Percentiles rank a stretch among this genome's conserved stretches.
Conservation (phyloP, 2,888 invertebrate genomes). For the Lasioglossum figueresi region DNA sequence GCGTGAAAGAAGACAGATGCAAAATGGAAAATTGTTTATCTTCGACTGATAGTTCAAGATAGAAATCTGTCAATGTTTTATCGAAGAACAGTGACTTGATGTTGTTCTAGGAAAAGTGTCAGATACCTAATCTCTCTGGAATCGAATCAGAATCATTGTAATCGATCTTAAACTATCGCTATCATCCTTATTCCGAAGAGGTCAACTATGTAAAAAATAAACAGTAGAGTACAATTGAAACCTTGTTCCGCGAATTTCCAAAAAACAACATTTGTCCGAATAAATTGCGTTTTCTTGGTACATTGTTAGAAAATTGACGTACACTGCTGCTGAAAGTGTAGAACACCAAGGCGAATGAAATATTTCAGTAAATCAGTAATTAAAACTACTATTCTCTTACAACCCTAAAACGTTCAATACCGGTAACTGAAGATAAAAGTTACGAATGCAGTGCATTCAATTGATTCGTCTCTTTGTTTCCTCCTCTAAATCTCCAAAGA, state of each 20-base stretch:
- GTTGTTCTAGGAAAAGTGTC: not conserved
- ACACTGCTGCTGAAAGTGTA: not conserved
- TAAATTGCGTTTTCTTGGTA: no score
- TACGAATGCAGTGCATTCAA: no score
- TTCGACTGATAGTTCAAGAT: not conserved
- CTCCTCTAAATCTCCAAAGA: not conserved
- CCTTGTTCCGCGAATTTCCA: not conserved
- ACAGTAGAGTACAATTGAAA: not conserved
- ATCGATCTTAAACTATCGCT: not conserved
- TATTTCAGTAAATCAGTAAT: no score
- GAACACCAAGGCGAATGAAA: no score
- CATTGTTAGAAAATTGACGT: not conserved
- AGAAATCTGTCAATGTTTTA: not conserved
- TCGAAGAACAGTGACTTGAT: not conserved
- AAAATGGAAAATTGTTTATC: not conserved
- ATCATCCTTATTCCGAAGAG: not conserved
- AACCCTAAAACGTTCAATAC: no score
- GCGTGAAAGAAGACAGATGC: not conserved
- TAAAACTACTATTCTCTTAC: no score
- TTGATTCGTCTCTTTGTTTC: not conserved
- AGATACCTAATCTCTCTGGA: not conserved
- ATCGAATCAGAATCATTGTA: not conserved
- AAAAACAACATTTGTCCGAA: not conserved
- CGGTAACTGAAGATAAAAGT: no score
- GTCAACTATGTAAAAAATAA: not conserved